Percentiles rank a stretch among this genome's conserved stretches.
Evolutionary conservation across 2,113 vertebrate genomes (phyloP).

Genomic region (Notechis scutatus): DNA sequence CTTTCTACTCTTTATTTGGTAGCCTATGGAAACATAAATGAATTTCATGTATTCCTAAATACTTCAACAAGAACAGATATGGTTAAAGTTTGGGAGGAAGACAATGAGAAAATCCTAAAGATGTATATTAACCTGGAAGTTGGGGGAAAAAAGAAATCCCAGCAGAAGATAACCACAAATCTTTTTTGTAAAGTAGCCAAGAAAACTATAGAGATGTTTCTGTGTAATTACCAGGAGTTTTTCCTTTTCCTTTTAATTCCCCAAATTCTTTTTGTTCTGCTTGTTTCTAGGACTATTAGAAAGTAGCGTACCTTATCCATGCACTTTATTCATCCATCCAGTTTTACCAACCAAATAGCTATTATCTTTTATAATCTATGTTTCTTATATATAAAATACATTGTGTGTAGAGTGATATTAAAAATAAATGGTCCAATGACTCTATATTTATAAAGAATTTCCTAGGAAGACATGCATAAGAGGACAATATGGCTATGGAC

Average conservation of each 20-base stretch:
- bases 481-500: background rate
- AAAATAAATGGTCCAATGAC: background rate
- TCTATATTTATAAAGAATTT: background rate
- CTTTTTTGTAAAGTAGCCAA: background rate
- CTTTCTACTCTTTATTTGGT: background rate
- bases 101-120: background rate
- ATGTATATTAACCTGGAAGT: background rate
- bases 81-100: background rate
- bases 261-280: background rate
- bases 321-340: background rate
- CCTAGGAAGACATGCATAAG: background rate
- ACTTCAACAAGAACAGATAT: background rate
- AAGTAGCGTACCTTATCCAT: background rate
- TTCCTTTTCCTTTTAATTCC: background rate
- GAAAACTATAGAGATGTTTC: background rate
- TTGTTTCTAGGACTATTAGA: background rate
- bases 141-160: background rate
- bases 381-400: background rate
- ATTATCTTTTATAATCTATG: background rate
- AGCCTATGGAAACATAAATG: background rate
- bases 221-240: background rate
- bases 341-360: background rate
- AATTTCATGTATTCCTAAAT: background rate
- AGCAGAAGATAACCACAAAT: background rate
- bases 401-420: background rate